These are phyloP conservation scores for Volucella zonaria DNA, from an alignment of 2,888 invertebrate genomes.

Conservation along the genomic window DNA sequence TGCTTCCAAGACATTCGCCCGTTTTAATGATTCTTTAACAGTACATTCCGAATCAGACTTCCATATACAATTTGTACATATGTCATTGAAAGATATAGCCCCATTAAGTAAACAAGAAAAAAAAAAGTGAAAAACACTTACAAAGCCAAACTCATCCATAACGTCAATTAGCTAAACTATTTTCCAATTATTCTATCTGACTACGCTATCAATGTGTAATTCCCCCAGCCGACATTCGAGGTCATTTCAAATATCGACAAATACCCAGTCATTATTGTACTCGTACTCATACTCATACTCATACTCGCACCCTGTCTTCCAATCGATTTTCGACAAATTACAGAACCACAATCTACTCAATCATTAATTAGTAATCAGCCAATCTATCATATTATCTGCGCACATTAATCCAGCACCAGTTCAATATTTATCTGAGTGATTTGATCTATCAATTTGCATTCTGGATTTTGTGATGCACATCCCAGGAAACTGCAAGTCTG, in stretches of 20 bases:
- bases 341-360: conserved; percentile 57
- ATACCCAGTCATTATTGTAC: conserved; percentile 6
- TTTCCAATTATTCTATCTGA: conserved; percentile 14
- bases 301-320: background rate
- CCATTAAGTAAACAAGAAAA: background rate
- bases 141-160: background rate
- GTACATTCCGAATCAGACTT: too few relatives aligned
- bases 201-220: conserved; percentile 8
- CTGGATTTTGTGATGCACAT: conserved; percentile 27
- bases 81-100: too few relatives aligned
- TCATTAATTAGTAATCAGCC: conserved; percentile 66
- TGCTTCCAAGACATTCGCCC: too few relatives aligned
- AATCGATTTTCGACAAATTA: conserved; percentile 39
- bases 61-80: too few relatives aligned
- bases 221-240: background rate
- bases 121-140: background rate
- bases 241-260: conserved; percentile 5
- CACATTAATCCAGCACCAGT: conserved; percentile 50
- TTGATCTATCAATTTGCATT: conserved; percentile 70
- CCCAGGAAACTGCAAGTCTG: conserved; percentile 37
- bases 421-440: conserved; percentile 57
- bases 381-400: conserved; percentile 59
- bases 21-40: too few relatives aligned
- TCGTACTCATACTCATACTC: too few relatives aligned
- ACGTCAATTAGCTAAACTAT: conserved; percentile 1